Base-by-base conservation (phyloP, 2,113 vertebrate genomes). In the Sebastes schlegelii region DNA sequence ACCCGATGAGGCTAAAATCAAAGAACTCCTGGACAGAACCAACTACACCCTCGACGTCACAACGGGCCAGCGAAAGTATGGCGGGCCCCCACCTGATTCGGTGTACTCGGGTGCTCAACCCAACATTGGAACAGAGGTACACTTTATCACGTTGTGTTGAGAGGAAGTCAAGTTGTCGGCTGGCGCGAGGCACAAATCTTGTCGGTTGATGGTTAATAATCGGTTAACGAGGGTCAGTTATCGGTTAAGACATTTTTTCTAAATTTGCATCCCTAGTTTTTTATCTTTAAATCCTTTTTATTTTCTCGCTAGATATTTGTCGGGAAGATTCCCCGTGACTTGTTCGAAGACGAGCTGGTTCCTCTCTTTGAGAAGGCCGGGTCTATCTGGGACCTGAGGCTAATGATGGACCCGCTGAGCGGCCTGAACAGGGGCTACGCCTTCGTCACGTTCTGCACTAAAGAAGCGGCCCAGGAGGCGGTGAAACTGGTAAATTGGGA, bases 351-450 rank as follows among this genome's bases (percentile, higher is more conserved):
- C 78, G 98, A 99, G 80, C 96, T 99, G 91, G 98, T 99, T 86
- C 98, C 98, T 34, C 94, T 99, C 85, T 99, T 99, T 96, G 98
- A 99, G 92, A 98, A 98, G 93, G 98, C 98, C 1, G 98, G 98
- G 48, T 95, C 96, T 51, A 99, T 99, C 92, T 99, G 98, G 98
- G 98, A 99, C 95, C 96, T 99, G 12, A 94, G 98, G 79, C 95
- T 99, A 80, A 99, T 99, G 98, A 99, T 99, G 98, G 98, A 99
- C 94, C 98, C 98, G 0, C 95, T 99, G 26, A 99, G 97, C 48
- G 98, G 98, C 83, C 95, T 99, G 84, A 99, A 99, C 92, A 93
- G 98, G 86, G 98, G 98, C 88, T 99, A 99, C 86, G 98, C 98
- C 91, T 99, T 99, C 92, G 96, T 99, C 94, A 99, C 98, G 5